Evolutionary conservation across 2,113 vertebrate genomes (phyloP).

Genomic region (Phycodurus eques): DNA sequence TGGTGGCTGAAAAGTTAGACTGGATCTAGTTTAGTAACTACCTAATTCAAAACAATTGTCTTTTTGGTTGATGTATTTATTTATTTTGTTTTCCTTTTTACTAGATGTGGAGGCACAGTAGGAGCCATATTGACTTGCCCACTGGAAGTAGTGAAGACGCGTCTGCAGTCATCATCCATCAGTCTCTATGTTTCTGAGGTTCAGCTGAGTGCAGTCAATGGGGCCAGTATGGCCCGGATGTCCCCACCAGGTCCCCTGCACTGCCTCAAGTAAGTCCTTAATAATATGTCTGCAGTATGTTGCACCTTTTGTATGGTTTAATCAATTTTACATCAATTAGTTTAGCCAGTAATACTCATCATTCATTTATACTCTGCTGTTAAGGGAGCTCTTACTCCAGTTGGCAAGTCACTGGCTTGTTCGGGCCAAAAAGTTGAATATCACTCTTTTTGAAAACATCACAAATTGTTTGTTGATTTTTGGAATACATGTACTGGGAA

Average conservation of each 20-base stretch:
- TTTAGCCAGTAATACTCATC: neutral
- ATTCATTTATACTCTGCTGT: neutral
- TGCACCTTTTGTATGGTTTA: neutral
- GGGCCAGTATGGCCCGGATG: slow-evolving; percentile 82
- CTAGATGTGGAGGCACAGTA: slow-evolving; percentile 95
- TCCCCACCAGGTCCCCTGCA: slow-evolving; percentile 91
- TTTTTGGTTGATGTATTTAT: neutral
- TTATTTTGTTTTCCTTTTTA: slow-evolving; percentile 1
- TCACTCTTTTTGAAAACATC: neutral
- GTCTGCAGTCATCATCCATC: slow-evolving; percentile 92
- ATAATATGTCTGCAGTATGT: neutral
- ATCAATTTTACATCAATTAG: neutral
- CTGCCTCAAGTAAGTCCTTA: slow-evolving; percentile 87
- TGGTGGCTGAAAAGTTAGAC: neutral
- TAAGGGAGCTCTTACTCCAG: neutral
- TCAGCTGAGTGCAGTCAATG: slow-evolving; percentile 87
- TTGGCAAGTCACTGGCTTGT: neutral
- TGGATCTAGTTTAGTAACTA: neutral
- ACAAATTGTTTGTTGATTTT: neutral
- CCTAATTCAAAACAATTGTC: neutral
- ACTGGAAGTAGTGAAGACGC: slow-evolving; percentile 97
- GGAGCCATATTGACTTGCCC: slow-evolving; percentile 98
- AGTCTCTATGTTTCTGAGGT: slow-evolving; percentile 93
- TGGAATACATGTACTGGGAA: too few relatives aligned
- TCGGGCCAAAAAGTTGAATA: neutral